phyloP scores from a whole-genome alignment of 2,888 invertebrate genomes.

The Ptychoptera albimana region DNA sequence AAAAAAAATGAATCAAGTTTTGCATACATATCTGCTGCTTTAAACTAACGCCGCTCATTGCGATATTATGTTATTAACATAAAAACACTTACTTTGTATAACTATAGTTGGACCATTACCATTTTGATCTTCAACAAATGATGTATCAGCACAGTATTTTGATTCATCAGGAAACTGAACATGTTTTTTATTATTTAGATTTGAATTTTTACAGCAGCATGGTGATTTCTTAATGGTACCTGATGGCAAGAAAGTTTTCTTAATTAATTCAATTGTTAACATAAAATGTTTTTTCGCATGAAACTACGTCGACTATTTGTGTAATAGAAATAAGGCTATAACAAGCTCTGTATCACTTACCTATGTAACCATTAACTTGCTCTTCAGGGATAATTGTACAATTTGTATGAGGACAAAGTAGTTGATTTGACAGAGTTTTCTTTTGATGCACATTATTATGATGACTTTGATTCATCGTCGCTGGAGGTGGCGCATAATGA shows the following conservation, averaged over 20 bases:
- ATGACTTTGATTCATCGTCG: slow-evolving; percentile 10
- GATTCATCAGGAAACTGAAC: slow-evolving; percentile 52
- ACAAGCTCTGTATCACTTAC: no score
- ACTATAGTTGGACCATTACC: not conserved
- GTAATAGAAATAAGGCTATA: no score
- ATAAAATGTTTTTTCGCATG: not conserved
- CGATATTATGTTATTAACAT: no score
- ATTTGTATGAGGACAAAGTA: slow-evolving; percentile 12
- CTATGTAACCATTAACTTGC: slow-evolving; percentile 6
- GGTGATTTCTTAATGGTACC: slow-evolving; percentile 22
- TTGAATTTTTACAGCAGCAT: slow-evolving; percentile 31
- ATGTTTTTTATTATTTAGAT: slow-evolving; percentile 43
- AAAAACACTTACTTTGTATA: no score
- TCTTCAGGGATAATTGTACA: slow-evolving; percentile 16
- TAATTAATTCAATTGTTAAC: not conserved
- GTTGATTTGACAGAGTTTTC: slow-evolving; percentile 10
- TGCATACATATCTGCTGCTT: no score
- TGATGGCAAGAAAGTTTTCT: not conserved
- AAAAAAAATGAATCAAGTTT: no score
- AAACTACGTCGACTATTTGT: no score
- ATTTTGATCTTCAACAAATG: not conserved
- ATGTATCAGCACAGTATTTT: slow-evolving; percentile 20
- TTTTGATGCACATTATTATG: slow-evolving; percentile 12
- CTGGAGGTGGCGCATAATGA: slow-evolving; percentile 9
- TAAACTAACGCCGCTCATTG: no score